These are phyloP conservation scores for Osmerus mordax DNA, from an alignment of 2,113 vertebrate genomes.

Conservation along the genomic window DNA sequence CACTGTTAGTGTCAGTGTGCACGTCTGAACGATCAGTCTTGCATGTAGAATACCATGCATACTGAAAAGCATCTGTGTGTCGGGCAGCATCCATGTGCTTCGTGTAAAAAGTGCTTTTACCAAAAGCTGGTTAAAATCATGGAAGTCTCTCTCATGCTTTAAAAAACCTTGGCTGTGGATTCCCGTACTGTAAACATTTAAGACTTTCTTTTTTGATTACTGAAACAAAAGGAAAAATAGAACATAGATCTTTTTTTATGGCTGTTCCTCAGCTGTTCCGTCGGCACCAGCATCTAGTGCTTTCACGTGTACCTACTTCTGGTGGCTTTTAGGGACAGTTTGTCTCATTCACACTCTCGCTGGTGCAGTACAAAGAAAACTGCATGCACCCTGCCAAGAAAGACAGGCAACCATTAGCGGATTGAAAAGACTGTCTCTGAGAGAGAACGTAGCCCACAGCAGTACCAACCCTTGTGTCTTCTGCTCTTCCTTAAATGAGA, in stretches of 20 bases:
- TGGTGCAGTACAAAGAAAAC: neutral
- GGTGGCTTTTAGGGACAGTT: neutral
- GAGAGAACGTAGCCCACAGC: slow-evolving; percentile 23
- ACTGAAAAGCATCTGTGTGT: too few species aligned
- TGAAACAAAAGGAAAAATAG: neutral
- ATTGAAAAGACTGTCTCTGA: slow-evolving; percentile 24
- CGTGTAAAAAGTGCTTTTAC: too few species aligned
- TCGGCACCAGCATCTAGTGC: neutral
- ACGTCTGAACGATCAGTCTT: too few species aligned
- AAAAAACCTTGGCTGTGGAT: neutral
- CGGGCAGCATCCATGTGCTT: too few species aligned
- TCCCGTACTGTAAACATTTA: neutral
- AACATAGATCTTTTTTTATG: neutral
- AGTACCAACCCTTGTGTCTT: slow-evolving; percentile 15
- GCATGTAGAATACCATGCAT: too few species aligned
- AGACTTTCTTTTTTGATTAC: neutral
- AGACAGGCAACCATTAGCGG: slow-evolving; percentile 17
- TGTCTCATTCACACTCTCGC: neutral
- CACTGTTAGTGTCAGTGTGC: too few species aligned
- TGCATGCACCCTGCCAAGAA: neutral
- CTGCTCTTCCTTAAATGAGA: slow-evolving; percentile 41
- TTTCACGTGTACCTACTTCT: neutral
- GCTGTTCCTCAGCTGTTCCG: neutral
- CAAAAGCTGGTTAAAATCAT: neutral
- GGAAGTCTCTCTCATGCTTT: neutral